Base-by-base conservation (phyloP, 2,888 invertebrate species). In the Calameuta filiformis region DNA sequence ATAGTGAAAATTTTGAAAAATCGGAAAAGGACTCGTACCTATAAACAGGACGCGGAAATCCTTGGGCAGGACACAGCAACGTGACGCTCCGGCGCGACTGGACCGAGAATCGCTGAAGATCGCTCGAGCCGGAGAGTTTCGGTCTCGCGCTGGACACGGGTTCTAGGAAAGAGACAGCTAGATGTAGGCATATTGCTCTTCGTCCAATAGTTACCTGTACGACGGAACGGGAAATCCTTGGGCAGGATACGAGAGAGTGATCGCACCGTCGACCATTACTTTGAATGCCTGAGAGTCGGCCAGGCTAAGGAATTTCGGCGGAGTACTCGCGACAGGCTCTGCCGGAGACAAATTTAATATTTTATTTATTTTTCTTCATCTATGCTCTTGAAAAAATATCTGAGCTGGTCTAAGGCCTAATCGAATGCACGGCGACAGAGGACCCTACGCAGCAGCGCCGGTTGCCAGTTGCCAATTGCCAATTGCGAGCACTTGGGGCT, bases 241-340 rank as follows among this genome's bases (percentile, higher is more conserved):
- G 73, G 93, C 93, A 79, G 93, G 93, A 88, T 93, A 93, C 82
- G 93, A 89, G 80, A 93, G 84, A 78, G 92, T 92, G 87, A 92
- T 89, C 83, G 91, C 90, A 80, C 90, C 91, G 86, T 88, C 86
- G 80, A 90, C 88, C 79, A 82, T 83, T 81, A 91, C 88, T 87
- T 89, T 89, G 85, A 92, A 92, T 35, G 90, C 87, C 83, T 92
- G 92, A 68, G 88, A 92, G 80, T 92, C 91, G 78, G 90, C 92
- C 82, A 93, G 92, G 85, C 94, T 93, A 81, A 94, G 93, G 85
- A 95, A 94, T 92, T 94, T 94, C 76, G 94, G 94, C 79, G 93
- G 92, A 69, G 94, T 93, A 87, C 93, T 93, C 81, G 94, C 94
- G 80, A 94, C 93, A 12, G 94, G 94, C 89, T 94, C 92, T 93